Base-by-base conservation (phyloP, 2,888 invertebrate genomes). In the Cosmopolites sordidus region DNA sequence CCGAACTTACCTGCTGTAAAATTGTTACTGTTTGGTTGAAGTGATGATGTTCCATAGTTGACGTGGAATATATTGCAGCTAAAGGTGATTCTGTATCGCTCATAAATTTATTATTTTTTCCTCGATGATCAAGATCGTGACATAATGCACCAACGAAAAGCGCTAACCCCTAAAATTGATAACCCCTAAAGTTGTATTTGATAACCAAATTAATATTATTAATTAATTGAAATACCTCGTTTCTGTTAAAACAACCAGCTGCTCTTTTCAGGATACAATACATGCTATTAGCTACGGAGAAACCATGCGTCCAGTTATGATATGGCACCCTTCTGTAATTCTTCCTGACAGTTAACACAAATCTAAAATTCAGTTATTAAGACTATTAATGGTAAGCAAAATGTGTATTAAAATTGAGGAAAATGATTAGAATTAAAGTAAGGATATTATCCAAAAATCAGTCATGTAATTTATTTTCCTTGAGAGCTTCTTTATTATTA, bases 291-390 rank as follows among this genome's bases (percentile, higher is more conserved):
- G 91, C 90, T 0, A 92, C 92, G 0, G 89, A 84, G 79, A 91
- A 92, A 0, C 89, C 92, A 67, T 92, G 92, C 16, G 86, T 85
- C 83, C 91, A 92, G 70, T 92, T 92, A 69, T 92, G 92, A 68
- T 92, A 92, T 0, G 90, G 88, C 0, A 91, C 89, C 18, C 83
- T 76, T 6, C 92, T 77, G 69, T 92, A 92, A 74, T 92, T 92
- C 71, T 90, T 92, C 67, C 84, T 82, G 2, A 92, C 90, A 0
- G 91, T 92, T 61, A 92, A 69, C 1, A 86, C 83, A 67, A 92
- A 92, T 48, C 58, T 58, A 41, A 22, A 52, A 46, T n/a, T n/a
- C n/a, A n/a, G n/a, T n/a, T n/a, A n/a, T n/a, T n/a, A n/a, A n/a
- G n/a, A n/a, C n/a, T n/a, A n/a, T n/a, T n/a, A n/a, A n/a, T n/a